Conservation (phyloP, 2,797 vertebrate genomes). For the Gymnothorax javanicus region DNA sequence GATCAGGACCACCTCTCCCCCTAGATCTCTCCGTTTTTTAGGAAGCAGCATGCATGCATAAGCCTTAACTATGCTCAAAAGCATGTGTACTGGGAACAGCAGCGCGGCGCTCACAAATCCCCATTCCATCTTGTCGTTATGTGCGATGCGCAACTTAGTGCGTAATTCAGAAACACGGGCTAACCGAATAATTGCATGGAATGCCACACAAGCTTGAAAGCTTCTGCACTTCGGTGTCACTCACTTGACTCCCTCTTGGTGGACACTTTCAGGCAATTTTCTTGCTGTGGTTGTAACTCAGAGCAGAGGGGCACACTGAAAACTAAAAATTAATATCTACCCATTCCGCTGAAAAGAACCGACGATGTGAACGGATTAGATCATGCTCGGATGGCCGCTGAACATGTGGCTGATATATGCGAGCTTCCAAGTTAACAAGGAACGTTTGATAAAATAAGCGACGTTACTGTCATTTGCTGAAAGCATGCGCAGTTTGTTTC, state of each 20-base stretch:
- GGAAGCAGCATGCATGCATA: constrained; percentile 76
- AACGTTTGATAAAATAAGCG: neutral
- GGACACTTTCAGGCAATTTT: constrained; percentile 27
- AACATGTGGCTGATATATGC: neutral
- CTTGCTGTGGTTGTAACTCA: neutral
- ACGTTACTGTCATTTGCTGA: constrained; percentile 5
- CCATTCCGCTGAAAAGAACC: neutral
- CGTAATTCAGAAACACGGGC: constrained; percentile 25
- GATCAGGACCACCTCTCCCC: constrained; percentile 86
- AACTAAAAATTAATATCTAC: neutral
- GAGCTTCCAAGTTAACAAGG: constrained; percentile 22
- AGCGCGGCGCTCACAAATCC: constrained; percentile 79
- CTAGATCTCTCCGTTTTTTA: constrained; percentile 78
- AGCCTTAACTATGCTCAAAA: constrained; percentile 76
- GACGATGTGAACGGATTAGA: neutral
- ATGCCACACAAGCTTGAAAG: neutral
- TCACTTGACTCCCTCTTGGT: constrained; percentile 27
- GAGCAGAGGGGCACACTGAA: neutral
- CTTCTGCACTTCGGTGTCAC: constrained; percentile 16
- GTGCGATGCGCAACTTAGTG: neutral
- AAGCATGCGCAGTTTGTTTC: neutral
- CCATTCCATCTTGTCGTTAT: constrained; percentile 78
- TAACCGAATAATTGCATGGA: neutral
- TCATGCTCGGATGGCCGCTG: neutral
- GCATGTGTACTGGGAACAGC: constrained; percentile 83